phyloP scores from a whole-genome alignment of 1,140 invertebrate species.

The Caenorhabditis remanei region DNA sequence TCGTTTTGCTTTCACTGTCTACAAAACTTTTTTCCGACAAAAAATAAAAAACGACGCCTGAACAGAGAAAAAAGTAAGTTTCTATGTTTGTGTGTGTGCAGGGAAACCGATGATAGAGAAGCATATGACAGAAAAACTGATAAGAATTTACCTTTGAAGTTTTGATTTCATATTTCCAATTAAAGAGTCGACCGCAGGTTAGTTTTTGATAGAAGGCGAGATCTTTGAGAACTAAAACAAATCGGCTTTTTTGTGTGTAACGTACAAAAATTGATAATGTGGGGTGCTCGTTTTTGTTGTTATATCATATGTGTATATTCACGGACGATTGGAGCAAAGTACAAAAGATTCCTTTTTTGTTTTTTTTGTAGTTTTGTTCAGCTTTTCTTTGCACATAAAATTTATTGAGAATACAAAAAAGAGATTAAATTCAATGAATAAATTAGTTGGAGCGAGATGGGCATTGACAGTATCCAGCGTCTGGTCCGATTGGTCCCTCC shows the following conservation, averaged over 20 bases:
- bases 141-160: background rate
- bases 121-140: conserved; percentile 26
- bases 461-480: conserved; percentile 62
- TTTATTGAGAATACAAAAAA: background rate
- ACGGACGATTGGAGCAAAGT: too few species aligned
- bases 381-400: background rate
- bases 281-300: too few species aligned
- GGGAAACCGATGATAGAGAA: background rate
- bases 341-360: too few species aligned
- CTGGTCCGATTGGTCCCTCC: conserved; percentile 41
- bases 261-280: too few species aligned
- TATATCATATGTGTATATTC: too few species aligned
- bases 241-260: too few species aligned
- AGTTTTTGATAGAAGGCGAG: too few species aligned
- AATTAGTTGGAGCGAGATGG: conserved; percentile 48
- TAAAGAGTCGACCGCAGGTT: too few species aligned
- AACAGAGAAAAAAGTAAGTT: background rate
- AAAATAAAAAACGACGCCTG: background rate
- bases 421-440: background rate
- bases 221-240: too few species aligned
- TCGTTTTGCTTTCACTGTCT: background rate
- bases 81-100: background rate
- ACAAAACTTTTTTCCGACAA: background rate
- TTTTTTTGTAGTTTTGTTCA: too few species aligned
- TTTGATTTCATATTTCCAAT: background rate